Evolutionary conservation across 2,797 vertebrate genomes (phyloP), one percentile per base, ranked within the genome.

Genomic region (Sebastes trivittatus): DNA sequence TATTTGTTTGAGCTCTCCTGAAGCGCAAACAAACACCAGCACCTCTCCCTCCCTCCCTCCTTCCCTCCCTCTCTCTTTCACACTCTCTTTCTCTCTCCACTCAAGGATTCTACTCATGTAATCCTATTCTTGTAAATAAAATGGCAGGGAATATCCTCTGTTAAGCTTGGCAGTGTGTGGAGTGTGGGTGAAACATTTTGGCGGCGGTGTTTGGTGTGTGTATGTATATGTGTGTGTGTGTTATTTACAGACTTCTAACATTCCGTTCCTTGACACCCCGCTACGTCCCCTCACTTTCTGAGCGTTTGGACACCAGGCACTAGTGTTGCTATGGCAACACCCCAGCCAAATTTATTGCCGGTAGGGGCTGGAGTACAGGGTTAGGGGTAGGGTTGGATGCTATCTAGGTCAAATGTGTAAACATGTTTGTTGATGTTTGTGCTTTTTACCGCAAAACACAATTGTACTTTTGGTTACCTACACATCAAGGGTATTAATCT

Each of bases 281-380:
- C 85, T 56, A 69, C 4, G 70, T 79, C 73, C 81, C 79, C 66
- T 86, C 75, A 66, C 70, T 92, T 71, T 77, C 46, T 62, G 65
- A 77, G 76, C 11, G 56, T 77, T 77, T 67, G 78, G 83, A 86
- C 7, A 74, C 71, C 23, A 58, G 46, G 55, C 75, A 61, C 58
- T 64, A 72, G 32, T 32, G 75, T 92, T 72, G 62, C 88, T 69
- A 87, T 91, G 88, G 85, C 56, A 90, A 93, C 89, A 72, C 60
- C 80, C 72, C 68, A 46, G 72, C 78, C 83, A 88, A 84, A 81
- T 88, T 30, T 81, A 81, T 23, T 29, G 49, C 66, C 11, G 77
- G 70, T 36, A 56, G 58, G 0, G 55, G 55, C 22, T 7, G 64
- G 27, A 29, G 61, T 20, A 13, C 13, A 55, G 61, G 25, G 23